phyloP scores from a whole-genome alignment of 2,797 vertebrate genomes.

The Gambusia yucatana region DNA sequence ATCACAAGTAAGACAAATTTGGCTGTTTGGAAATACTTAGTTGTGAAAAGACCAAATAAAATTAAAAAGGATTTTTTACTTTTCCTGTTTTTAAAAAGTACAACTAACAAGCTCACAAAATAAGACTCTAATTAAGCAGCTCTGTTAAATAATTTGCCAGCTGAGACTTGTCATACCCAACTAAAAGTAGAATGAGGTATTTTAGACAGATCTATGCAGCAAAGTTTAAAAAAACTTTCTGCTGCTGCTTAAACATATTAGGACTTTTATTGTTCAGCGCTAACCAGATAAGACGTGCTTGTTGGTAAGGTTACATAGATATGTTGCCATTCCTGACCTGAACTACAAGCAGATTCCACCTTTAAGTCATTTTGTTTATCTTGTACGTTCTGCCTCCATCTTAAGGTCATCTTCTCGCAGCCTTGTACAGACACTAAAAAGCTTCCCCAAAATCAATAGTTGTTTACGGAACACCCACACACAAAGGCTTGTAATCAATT shows the following conservation, averaged over 20 bases:
- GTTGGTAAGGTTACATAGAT: background rate
- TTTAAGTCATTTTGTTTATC: constrained; percentile 2
- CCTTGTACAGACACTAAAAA: constrained; percentile 45
- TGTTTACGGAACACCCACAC: constrained; percentile 58
- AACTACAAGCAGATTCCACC: background rate
- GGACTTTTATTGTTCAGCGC: constrained; percentile 2
- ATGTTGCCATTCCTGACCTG: background rate
- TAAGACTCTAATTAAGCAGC: background rate
- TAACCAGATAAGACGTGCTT: background rate
- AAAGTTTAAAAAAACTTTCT: background rate
- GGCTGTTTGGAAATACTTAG: background rate
- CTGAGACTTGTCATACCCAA: background rate
- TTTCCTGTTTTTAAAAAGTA: background rate
- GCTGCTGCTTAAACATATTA: background rate
- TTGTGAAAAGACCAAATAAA: background rate
- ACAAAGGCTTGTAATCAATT: constrained; percentile 60
- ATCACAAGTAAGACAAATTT: background rate
- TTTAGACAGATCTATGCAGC: background rate
- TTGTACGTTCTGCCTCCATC: constrained; percentile 18
- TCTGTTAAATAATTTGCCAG: background rate
- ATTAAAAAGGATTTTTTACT: background rate
- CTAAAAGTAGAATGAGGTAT: too few species aligned
- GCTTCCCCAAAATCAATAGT: constrained; percentile 59
- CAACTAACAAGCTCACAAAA: background rate
- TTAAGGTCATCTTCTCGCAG: constrained; percentile 43